phyloP scores from a whole-genome alignment of 2,113 vertebrate genomes.

The Ophthalmolycus amberensis region DNA sequence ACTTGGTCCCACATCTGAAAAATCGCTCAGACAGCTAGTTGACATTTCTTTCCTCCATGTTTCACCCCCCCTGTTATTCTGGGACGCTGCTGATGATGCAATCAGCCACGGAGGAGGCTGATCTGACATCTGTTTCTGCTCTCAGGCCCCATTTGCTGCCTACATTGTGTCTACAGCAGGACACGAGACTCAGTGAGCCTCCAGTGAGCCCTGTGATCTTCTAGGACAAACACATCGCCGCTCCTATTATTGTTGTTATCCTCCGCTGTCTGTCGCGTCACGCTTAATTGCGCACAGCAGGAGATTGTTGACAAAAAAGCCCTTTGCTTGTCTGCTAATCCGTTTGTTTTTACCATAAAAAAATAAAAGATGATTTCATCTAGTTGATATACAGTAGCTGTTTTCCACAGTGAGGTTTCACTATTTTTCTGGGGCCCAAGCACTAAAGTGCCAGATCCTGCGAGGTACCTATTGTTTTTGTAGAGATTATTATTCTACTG shows the following conservation, averaged over 20 bases:
- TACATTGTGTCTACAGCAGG: constrained; percentile 13
- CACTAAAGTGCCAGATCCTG: background rate
- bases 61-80: constrained; percentile 21
- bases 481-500: background rate
- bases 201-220: constrained; percentile 32
- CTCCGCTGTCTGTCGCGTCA: constrained; percentile 6
- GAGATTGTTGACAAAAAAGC: constrained; percentile 38
- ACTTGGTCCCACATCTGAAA: background rate
- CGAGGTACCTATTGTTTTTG: background rate
- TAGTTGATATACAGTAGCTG: background rate
- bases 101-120: constrained; percentile 44
- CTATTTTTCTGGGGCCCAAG: background rate
- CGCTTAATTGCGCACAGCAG: constrained; percentile 58
- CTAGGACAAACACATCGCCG: constrained; percentile 18
- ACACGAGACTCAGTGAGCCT: background rate
- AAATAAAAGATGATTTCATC: constrained; percentile 12
- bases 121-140: constrained; percentile 69
- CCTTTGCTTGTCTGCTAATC: constrained; percentile 29
- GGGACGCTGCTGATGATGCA: constrained; percentile 54
- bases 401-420: background rate
- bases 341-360: constrained; percentile 38
- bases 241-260: constrained; percentile 19
- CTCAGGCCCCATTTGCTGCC: constrained; percentile 55
- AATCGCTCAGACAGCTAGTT: background rate
- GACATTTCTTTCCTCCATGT: background rate